Evolutionary conservation across 1,140 invertebrate species (phyloP), one percentile per base, ranked within the genome.

Genomic region (Telenomus remus): DNA sequence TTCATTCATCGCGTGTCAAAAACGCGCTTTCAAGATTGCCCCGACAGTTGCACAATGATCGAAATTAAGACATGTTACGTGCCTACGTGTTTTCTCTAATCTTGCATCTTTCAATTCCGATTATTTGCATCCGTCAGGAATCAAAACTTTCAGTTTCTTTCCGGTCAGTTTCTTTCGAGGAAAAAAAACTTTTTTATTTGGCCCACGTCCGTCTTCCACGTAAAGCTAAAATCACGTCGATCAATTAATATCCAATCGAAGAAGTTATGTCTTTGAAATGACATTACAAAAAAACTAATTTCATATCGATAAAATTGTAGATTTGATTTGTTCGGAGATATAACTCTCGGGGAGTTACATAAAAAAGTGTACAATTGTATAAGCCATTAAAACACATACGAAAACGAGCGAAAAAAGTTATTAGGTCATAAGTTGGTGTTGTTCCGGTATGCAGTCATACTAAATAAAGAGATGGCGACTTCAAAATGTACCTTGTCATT

Each of bases 61-160:
- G 35, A 65, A 55, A 56, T 56, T 65, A 34, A 65, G 61, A 65
- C 61, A 50, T 56, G 61, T 65, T 65, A 35, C 61, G 16, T 50
- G 55, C 51, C 55, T 55, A 55, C 53, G 49, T 56, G 49, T 65
- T 65, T 65, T 65, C 51, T 65, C 51, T 65, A 65, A 56, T 50
- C 61, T 56, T 4, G 0, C 61, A 47, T 55, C 51, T 64, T 55
- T 9, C 2, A 11, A 39, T 39, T 39, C n/a, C n/a, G 49, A 65
- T 55, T 60, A 60, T 49, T 43, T 37, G 48, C 37, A 44, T 13
- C 14, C 43, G 33, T 55, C 44, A 44, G n/a, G 42, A 13, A 14
- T 55, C 16, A 43, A 55, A 43, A 39, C 37, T 27, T 27, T 27
- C 19, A 6, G 6, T 27, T 39, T 9, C 43, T 43, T 55, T 53